Evolutionary conservation across 2,888 invertebrate species (phyloP), one percentile per base, ranked within the genome.

Genomic region (Mycalesis mineus): DNA sequence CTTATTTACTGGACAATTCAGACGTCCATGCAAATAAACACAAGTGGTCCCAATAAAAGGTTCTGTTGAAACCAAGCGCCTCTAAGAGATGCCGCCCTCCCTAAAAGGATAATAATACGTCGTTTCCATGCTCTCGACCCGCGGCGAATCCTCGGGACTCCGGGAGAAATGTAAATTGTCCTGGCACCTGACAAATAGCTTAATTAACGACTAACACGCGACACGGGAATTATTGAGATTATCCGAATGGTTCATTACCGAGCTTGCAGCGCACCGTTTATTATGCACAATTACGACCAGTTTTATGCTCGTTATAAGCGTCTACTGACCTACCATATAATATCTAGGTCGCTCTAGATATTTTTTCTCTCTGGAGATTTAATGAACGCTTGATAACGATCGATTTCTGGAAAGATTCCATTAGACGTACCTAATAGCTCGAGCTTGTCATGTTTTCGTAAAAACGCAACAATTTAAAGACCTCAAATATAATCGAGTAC

Each of bases 81-180:
- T 76, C 74, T 78, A 70, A 80, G 78, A 80, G 83, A 85, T 80
- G 87, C 88, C 88, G 88, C 84, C 78, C 72, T 84, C 88, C 89
- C 88, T 89, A 89, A 88, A 89, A 84, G 89, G 89, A 87, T 84
- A 88, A 89, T 88, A 89, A 88, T 89, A 84, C 87, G 84, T 83
- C 88, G 87, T 88, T 86, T 74, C 78, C 78, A 75, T 81, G 78
- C 77, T 75, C 73, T 68, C 73, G 75, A 73, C 71, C 72, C 73
- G 70, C 70, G 68, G 70, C 68, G 78, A 74, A 78, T 77, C 78
- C 78, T 75, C 76, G 77, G 79, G 81, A 80, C 78, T 79, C 75
- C 74, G 66, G 75, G 78, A 84, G 85, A 87, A 87, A 88, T 88
- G 87, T 88, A 88, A 88, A 88, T 88, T 80, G 82, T 76, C 72